phyloP scores from a whole-genome alignment of 2,888 invertebrate species.

The Sabellastarte sp. region DNA sequence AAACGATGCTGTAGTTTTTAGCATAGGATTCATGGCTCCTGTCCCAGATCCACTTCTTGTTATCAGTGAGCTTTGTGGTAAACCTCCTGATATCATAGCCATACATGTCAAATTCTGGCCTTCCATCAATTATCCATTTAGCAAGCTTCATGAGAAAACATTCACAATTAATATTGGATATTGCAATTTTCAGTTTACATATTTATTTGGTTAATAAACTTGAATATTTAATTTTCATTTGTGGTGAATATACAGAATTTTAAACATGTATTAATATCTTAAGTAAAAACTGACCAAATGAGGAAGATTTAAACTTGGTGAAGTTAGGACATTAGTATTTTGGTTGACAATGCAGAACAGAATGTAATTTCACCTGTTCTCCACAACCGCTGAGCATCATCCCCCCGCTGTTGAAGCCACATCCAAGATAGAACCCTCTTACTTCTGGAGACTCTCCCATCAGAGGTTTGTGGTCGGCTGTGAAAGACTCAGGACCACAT shows the following conservation, averaged over 20 bases:
- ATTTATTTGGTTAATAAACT: too few relatives aligned
- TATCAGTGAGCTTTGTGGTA: constrained; percentile 71
- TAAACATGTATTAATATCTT: too few relatives aligned
- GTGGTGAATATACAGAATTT: too few relatives aligned
- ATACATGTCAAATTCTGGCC: constrained; percentile 83
- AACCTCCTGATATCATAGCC: constrained; percentile 79
- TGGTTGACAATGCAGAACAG: too few relatives aligned
- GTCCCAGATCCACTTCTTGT: constrained; percentile 76
- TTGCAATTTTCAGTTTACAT: too few relatives aligned
- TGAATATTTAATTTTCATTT: too few relatives aligned
- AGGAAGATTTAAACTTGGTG: too few relatives aligned
- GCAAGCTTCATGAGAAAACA: constrained; percentile 82
- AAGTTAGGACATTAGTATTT: too few relatives aligned
- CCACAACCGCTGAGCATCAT: constrained; percentile 90
- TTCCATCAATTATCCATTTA: constrained; percentile 78
- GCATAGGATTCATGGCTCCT: constrained; percentile 88
- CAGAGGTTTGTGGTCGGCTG: constrained; percentile 86
- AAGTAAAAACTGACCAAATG: too few relatives aligned
- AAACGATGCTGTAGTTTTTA: constrained; percentile 79
- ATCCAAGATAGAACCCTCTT: constrained; percentile 78
- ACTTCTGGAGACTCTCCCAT: constrained; percentile 67
- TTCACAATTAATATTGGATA: too few relatives aligned
- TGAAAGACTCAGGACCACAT: constrained; percentile 84
- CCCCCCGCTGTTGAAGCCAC: constrained; percentile 87
- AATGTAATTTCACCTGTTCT: too few relatives aligned